Percentiles rank a stretch among this genome's conserved stretches.
phyloP scores from a whole-genome alignment of 2,888 invertebrate genomes.

The Himalopsyche japonica region DNA sequence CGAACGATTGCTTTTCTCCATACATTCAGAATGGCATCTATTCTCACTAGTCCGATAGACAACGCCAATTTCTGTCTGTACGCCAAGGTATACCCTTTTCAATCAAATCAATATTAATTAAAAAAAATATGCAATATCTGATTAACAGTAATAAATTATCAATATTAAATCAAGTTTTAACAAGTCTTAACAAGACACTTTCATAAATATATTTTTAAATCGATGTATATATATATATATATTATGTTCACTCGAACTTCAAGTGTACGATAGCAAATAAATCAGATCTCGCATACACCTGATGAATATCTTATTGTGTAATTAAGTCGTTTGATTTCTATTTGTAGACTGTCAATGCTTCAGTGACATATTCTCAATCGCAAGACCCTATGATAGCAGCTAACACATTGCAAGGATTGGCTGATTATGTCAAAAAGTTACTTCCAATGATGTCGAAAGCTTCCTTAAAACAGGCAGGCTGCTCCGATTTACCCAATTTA shows the following conservation, averaged over 20 bases:
- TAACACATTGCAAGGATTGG: neutral
- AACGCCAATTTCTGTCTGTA: neutral
- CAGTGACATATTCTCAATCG: neutral
- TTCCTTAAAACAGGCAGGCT: neutral
- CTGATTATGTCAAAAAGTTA: neutral
- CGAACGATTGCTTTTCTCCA: constrained; percentile 17
- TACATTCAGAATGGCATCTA: neutral
- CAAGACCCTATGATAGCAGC: neutral
- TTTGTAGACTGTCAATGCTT: neutral
- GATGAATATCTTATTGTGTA: too few relatives aligned
- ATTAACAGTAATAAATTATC: too few relatives aligned
- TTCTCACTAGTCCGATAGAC: neutral
- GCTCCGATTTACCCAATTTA: neutral
- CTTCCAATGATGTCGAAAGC: neutral
- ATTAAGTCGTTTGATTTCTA: too few relatives aligned
- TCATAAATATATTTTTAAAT: too few relatives aligned
- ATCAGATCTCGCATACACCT: too few relatives aligned
- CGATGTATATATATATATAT: too few relatives aligned
- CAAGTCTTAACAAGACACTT: too few relatives aligned
- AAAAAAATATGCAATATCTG: neutral
- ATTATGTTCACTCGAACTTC: too few relatives aligned
- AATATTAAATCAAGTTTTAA: too few relatives aligned
- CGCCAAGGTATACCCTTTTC: neutral
- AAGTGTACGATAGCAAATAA: too few relatives aligned
- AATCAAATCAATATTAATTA: neutral